These are phyloP conservation scores for Pseudolaguvia tuberculata DNA, from an alignment of 2,113 vertebrate species.

Conservation along the genomic window DNA sequence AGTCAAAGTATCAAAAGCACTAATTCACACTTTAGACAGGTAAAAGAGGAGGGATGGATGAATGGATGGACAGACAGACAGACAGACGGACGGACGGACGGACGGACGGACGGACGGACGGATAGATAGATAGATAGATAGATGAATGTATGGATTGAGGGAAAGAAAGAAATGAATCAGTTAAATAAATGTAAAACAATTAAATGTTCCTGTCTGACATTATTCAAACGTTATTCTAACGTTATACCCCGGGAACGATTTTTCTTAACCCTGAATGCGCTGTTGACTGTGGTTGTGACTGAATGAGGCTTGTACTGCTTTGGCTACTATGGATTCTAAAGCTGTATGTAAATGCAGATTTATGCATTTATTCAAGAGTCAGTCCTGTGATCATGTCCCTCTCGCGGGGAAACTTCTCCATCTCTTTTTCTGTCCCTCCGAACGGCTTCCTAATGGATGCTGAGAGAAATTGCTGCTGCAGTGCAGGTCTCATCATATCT, in stretches of 20 bases:
- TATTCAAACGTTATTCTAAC: no score
- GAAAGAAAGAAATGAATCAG: no score
- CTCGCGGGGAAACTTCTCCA: background rate
- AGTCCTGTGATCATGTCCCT: background rate
- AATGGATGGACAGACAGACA: no score
- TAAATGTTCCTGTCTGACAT: no score
- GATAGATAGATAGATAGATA: no score
- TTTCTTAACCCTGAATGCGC: conserved; percentile 21
- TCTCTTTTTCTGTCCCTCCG: background rate
- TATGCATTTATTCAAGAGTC: conserved; percentile 4
- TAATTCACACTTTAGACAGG: background rate
- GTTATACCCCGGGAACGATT: background rate
- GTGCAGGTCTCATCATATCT: conserved; percentile 56
- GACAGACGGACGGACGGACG: no score
- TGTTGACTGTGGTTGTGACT: conserved; percentile 17
- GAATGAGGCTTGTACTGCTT: conserved; percentile 42
- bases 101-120: no score
- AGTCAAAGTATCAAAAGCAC: background rate
- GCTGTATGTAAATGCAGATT: background rate
- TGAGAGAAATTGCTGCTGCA: conserved; percentile 34
- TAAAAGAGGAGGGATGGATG: no score
- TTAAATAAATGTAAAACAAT: no score
- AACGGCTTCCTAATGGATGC: background rate
- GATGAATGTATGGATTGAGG: no score
- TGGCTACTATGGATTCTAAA: background rate